Percentiles rank a stretch among this genome's conserved stretches.
These are phyloP conservation scores for Plectropomus leopardus DNA, from an alignment of 2,113 vertebrate species.

Conservation along the genomic window DNA sequence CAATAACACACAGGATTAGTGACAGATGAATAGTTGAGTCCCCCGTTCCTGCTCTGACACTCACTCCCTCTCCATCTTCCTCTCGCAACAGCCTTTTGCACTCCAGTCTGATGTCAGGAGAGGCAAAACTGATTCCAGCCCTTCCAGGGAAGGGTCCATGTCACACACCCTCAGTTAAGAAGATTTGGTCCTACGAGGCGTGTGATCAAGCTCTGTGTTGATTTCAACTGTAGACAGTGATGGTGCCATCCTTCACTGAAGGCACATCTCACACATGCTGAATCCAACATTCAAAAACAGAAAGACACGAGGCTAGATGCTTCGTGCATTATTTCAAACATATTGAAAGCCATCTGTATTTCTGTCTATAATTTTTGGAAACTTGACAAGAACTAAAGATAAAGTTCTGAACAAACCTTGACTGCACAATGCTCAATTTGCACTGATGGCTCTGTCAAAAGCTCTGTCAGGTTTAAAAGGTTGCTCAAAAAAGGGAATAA, in stretches of 20 bases:
- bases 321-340: not conserved
- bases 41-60: slow-evolving; percentile 38
- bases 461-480: not conserved
- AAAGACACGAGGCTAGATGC: not conserved
- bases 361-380: not conserved
- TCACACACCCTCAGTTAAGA: not conserved
- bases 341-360: not conserved
- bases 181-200: not conserved
- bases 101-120: slow-evolving; percentile 34
- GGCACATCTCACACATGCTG: not conserved
- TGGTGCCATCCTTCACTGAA: not conserved
- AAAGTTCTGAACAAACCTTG: slow-evolving; percentile 8
- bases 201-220: slow-evolving; percentile 1
- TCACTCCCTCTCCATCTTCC: slow-evolving; percentile 7
- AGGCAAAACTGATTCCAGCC: slow-evolving; percentile 1
- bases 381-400: not conserved
- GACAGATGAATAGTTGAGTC: slow-evolving; percentile 53
- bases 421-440: not conserved
- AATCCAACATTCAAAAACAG: slow-evolving; percentile 18
- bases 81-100: not conserved
- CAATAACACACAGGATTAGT: slow-evolving; percentile 56
- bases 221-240: not conserved
- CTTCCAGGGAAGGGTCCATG: slow-evolving; percentile 10
- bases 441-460: not conserved
- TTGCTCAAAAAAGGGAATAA: not conserved